Evolutionary conservation across 2,113 vertebrate genomes (phyloP).

Genomic region (Verasper variegatus): DNA sequence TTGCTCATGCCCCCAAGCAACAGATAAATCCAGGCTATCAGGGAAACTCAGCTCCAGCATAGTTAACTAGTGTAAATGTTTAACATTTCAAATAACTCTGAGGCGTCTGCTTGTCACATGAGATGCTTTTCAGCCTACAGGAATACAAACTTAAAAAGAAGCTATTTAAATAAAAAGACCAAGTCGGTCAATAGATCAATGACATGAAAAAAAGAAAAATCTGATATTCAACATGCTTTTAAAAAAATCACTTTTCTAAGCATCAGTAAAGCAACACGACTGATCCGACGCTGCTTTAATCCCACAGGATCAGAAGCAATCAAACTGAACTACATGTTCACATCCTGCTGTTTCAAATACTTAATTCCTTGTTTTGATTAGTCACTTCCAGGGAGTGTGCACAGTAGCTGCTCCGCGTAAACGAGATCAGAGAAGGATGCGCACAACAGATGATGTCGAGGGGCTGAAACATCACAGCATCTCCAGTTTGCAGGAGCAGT

Average conservation of each 20-base stretch:
- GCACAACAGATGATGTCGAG: not conserved
- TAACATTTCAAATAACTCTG: not conserved
- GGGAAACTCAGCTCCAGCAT: not conserved
- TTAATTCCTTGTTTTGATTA: slow-evolving; percentile 33
- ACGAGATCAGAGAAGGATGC: not conserved
- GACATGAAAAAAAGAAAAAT: not conserved
- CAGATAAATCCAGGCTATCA: slow-evolving; percentile 21
- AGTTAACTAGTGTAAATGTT: not conserved
- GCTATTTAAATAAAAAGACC: not conserved
- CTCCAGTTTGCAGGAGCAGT: not conserved
- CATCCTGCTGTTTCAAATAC: slow-evolving; percentile 13
- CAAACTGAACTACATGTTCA: slow-evolving; percentile 1
- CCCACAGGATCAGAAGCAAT: slow-evolving; percentile 17
- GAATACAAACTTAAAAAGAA: slow-evolving; percentile 1
- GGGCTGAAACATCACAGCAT: not conserved
- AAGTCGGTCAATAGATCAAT: not conserved
- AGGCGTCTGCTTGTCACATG: slow-evolving; percentile 7
- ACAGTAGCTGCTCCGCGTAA: not conserved
- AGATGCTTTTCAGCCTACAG: not conserved
- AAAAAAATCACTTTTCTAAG: not conserved
- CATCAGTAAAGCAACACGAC: not conserved
- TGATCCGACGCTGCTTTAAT: not conserved
- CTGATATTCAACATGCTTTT: not conserved
- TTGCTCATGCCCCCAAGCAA: slow-evolving; percentile 25
- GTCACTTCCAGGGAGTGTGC: slow-evolving; percentile 6